Evolutionary conservation across 1,140 invertebrate genomes (phyloP).

Genomic region (Musca domestica): DNA sequence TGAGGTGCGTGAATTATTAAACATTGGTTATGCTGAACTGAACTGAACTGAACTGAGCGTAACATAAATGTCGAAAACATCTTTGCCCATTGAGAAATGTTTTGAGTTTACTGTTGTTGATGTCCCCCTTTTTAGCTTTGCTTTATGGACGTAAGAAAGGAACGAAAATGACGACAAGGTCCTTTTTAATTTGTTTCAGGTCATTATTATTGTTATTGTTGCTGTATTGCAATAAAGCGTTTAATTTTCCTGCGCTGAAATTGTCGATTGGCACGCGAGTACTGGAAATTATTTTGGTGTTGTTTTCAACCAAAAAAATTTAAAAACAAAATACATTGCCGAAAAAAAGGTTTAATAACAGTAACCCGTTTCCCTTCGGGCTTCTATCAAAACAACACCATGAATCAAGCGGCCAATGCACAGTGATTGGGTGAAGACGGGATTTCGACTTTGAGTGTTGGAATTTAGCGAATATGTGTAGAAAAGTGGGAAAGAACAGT

Average conservation of each 20-base stretch:
- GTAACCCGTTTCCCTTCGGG: slow-evolving; percentile 2
- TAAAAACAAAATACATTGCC: background rate
- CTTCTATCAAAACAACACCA: slow-evolving; percentile 7
- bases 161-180: background rate
- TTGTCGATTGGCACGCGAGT: slow-evolving; percentile 19
- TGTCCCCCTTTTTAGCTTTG: background rate
- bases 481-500: too few species aligned
- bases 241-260: slow-evolving; percentile 3
- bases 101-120: background rate
- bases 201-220: background rate
- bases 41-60: too few species aligned
- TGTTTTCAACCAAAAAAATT: slow-evolving; percentile 3
- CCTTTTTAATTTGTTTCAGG: slow-evolving; percentile 12
- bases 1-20: background rate
- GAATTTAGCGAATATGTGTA: too few species aligned
- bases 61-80: background rate
- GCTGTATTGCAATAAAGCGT: too few species aligned
- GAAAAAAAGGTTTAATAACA: background rate
- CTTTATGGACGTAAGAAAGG: background rate
- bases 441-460: too few species aligned
- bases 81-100: too few species aligned
- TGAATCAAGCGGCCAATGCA: background rate
- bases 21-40: background rate
- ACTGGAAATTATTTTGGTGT: slow-evolving; percentile 3
- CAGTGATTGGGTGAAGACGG: background rate